A percentile compares a stretch with the other conserved stretches of the same genome.
Conservation (phyloP, 1,140 invertebrate genomes). For the Phocides pigmalion region DNA sequence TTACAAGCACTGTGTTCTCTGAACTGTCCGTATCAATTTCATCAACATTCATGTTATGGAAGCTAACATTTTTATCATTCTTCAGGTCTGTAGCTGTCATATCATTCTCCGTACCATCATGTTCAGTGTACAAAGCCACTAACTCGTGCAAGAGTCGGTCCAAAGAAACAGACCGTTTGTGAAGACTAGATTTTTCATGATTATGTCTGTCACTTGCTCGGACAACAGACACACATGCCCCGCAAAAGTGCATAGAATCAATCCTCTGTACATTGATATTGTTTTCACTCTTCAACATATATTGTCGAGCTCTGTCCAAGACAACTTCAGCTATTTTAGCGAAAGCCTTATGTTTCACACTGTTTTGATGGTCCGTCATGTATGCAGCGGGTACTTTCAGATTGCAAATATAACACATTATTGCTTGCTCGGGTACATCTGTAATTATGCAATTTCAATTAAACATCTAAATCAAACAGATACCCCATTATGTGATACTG, state of each 20-base stretch:
- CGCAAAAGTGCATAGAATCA: slow-evolving; percentile 25
- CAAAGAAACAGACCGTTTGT: slow-evolving; percentile 31
- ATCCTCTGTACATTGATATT: neutral
- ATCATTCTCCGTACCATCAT: slow-evolving; percentile 6
- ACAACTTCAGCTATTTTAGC: slow-evolving; percentile 27
- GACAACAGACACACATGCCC: slow-evolving; percentile 21
- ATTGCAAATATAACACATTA: slow-evolving; percentile 34
- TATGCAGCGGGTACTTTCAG: slow-evolving; percentile 30
- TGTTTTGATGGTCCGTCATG: slow-evolving; percentile 29
- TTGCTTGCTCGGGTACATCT: neutral
- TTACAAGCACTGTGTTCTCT: slow-evolving; percentile 10
- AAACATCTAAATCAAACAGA: too few species aligned
- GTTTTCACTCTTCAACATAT: slow-evolving; percentile 23
- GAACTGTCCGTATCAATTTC: neutral
- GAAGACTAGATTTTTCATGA: slow-evolving; percentile 30
- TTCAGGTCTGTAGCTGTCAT: too few species aligned
- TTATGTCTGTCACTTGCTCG: neutral
- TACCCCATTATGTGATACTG: too few species aligned
- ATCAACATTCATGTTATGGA: too few species aligned
- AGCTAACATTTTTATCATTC: neutral
- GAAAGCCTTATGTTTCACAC: slow-evolving; percentile 32
- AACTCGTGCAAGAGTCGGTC: slow-evolving; percentile 36
- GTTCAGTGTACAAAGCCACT: slow-evolving; percentile 24
- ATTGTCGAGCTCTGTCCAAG: slow-evolving; percentile 25
- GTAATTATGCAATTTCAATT: too few species aligned